Percentiles rank a stretch among this genome's conserved stretches.
Conservation (phyloP, 2,797 vertebrate species). For the Lagocephalus sceleratus region DNA sequence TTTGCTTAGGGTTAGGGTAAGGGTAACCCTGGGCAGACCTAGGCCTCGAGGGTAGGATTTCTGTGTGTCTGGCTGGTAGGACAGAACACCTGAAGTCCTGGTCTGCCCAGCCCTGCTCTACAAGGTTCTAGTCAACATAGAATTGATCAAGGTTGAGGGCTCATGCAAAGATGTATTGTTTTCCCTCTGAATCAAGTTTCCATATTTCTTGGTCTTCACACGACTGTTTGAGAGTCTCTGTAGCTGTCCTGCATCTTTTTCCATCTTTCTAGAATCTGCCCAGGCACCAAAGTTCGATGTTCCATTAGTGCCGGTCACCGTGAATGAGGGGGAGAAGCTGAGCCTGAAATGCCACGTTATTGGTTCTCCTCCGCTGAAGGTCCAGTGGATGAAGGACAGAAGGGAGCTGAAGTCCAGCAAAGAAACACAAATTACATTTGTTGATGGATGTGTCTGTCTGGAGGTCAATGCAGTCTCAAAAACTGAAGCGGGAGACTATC, state of each 20-base stretch:
- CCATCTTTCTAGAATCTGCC: constrained; percentile 73
- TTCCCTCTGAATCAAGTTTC: neutral
- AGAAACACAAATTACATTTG: constrained; percentile 83
- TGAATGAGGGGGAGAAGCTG: constrained; percentile 82
- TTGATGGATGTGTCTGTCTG: constrained; percentile 79
- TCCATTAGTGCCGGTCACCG: constrained; percentile 77
- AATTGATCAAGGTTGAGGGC: too few relatives aligned
- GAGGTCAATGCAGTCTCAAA: constrained; percentile 79
- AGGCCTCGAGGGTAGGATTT: too few relatives aligned
- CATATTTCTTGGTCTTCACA: neutral
- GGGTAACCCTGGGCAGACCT: too few relatives aligned
- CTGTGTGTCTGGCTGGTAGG: too few relatives aligned
- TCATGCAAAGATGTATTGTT: too few relatives aligned
- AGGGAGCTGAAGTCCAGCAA: constrained; percentile 85
- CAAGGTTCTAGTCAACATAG: too few relatives aligned
- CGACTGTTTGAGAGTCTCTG: constrained; percentile 1
- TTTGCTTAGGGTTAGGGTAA: too few relatives aligned
- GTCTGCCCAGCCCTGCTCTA: too few relatives aligned
- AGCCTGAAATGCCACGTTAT: constrained; percentile 84
- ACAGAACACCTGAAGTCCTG: too few relatives aligned
- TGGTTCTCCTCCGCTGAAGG: constrained; percentile 83
- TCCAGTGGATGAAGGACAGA: constrained; percentile 95
- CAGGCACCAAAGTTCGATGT: constrained; percentile 85
- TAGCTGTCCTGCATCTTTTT: neutral
- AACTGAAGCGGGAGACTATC: constrained; percentile 87